These are phyloP conservation scores for Lagopus muta DNA, from an alignment of 2,113 vertebrate genomes.

Conservation along the genomic window DNA sequence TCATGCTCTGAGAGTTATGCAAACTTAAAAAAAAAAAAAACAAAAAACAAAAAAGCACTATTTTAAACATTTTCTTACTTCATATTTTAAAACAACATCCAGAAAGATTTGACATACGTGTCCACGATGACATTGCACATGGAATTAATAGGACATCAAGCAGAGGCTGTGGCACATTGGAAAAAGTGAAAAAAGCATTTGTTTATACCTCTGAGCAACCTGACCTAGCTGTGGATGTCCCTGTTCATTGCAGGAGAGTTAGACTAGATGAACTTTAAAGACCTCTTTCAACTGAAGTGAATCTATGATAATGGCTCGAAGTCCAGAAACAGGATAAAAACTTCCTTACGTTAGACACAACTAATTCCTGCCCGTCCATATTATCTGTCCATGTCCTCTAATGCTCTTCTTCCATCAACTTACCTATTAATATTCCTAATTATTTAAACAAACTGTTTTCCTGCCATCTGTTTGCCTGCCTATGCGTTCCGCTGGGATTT, in stretches of 20 bases:
- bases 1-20: neutral
- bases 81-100: neutral
- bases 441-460: slow-evolving; percentile 51
- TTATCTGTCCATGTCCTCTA: neutral
- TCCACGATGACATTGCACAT: neutral
- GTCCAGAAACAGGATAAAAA: neutral
- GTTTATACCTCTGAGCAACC: neutral
- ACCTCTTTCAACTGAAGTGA: too few relatives aligned
- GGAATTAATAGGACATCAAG: neutral
- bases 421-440: slow-evolving; percentile 57
- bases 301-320: neutral
- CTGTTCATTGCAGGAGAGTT: too few relatives aligned
- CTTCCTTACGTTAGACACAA: slow-evolving; percentile 3
- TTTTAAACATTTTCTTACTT: neutral
- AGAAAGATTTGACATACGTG: neutral
- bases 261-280: too few relatives aligned
- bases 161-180: rapidly evolving
- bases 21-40: neutral
- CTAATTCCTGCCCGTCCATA: neutral
- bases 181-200: neutral
- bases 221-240: too few relatives aligned
- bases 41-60: neutral
- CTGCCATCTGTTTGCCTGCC: slow-evolving; percentile 45
- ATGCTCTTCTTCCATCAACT: neutral
- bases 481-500: neutral